Evolutionary conservation across 2,113 vertebrate species (phyloP).

Genomic region (Bucco capensis): DNA sequence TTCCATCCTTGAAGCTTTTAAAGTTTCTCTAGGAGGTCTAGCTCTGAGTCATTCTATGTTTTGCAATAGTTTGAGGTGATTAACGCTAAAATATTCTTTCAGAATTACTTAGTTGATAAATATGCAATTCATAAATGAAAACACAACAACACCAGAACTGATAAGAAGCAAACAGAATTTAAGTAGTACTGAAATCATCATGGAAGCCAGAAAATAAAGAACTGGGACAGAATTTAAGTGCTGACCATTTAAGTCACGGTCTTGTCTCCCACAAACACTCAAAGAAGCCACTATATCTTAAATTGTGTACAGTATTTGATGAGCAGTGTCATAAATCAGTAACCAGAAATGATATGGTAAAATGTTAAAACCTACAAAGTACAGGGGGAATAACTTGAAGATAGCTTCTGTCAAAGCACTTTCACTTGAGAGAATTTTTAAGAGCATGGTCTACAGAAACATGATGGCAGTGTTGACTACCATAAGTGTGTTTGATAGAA

Average conservation of each 20-base stretch:
- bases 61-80: background rate
- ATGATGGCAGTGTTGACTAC: background rate
- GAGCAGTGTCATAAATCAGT: background rate
- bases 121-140: constrained; percentile 12
- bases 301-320: background rate
- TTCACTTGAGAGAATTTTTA: background rate
- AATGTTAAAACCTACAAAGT: background rate
- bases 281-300: background rate
- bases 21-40: background rate
- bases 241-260: background rate
- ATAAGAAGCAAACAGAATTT: background rate
- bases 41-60: background rate
- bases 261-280: background rate
- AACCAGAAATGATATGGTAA: background rate
- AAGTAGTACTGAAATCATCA: background rate
- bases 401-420: background rate
- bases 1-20: background rate
- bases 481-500: background rate
- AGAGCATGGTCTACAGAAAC: background rate
- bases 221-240: background rate
- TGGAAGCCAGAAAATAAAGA: background rate
- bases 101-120: constrained; percentile 5
- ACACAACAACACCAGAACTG: background rate
- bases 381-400: background rate
- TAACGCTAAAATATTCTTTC: background rate